These are phyloP conservation scores for Portunus trituberculatus DNA, from an alignment of 1,140 invertebrate genomes.

Conservation along the genomic window DNA sequence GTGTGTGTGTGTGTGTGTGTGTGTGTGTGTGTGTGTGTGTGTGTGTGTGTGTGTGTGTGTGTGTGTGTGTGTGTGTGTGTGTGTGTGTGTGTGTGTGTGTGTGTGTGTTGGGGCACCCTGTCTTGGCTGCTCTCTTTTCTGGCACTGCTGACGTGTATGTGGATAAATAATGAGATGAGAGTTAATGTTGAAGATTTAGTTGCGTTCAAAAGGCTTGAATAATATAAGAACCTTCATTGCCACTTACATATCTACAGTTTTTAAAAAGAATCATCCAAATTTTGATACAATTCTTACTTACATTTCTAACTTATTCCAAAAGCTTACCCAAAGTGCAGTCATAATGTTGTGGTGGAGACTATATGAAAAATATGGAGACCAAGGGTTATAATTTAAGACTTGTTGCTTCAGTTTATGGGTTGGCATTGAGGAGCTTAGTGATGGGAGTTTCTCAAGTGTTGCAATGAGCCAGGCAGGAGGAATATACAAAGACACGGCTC, in stretches of 20 bases:
- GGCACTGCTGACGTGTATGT: no score
- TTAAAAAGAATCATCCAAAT: background rate
- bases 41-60: no score
- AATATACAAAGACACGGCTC: background rate
- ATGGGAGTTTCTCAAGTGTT: background rate
- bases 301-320: background rate
- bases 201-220: background rate
- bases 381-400: background rate
- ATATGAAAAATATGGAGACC: background rate
- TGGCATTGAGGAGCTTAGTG: background rate
- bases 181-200: background rate
- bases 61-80: no score
- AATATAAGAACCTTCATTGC: background rate
- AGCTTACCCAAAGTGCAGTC: background rate
- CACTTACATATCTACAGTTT: background rate
- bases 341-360: background rate
- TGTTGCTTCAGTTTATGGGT: background rate
- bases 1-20: no score
- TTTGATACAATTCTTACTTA: background rate
- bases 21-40: no score
- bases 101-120: no score
- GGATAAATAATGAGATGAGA: background rate
- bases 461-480: slow-evolving; percentile 4
- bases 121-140: no score
- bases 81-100: no score